phyloP scores from a whole-genome alignment of 2,113 vertebrate genomes.

The Pseudois nayaur region DNA sequence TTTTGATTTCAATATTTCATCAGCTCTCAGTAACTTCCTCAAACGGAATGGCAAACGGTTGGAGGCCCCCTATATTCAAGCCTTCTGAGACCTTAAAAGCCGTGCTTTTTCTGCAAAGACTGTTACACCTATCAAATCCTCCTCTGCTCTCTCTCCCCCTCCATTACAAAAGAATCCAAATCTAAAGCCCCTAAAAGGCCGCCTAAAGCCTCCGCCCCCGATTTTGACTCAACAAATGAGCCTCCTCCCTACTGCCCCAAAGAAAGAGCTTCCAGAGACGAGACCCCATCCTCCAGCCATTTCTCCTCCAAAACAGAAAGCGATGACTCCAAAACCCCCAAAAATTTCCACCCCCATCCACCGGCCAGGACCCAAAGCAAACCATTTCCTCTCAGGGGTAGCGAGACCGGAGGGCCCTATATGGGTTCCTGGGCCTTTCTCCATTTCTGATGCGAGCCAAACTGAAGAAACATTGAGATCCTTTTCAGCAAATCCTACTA shows the following conservation, averaged over 20 bases:
- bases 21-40: not conserved
- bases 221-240: not conserved
- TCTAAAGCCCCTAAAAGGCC: not conserved
- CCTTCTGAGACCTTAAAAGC: not conserved
- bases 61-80: not conserved
- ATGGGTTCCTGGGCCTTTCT: not conserved
- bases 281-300: not conserved
- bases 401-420: fast-evolving
- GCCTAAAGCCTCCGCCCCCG: too few relatives aligned
- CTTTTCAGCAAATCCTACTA: not conserved
- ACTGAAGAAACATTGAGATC: not conserved
- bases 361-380: not conserved
- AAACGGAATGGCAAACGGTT: fast-evolving
- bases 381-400: not conserved
- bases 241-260: not conserved
- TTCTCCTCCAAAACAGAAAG: not conserved
- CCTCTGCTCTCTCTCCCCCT: not conserved
- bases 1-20: not conserved
- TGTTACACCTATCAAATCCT: not conserved
- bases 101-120: not conserved
- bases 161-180: not conserved
- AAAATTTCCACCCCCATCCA: not conserved
- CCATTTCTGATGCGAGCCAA: not conserved
- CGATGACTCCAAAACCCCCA: not conserved
- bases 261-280: not conserved